These are phyloP conservation scores for Hymenochirus boettgeri DNA, from an alignment of 2,113 vertebrate genomes.

Conservation along the genomic window DNA sequence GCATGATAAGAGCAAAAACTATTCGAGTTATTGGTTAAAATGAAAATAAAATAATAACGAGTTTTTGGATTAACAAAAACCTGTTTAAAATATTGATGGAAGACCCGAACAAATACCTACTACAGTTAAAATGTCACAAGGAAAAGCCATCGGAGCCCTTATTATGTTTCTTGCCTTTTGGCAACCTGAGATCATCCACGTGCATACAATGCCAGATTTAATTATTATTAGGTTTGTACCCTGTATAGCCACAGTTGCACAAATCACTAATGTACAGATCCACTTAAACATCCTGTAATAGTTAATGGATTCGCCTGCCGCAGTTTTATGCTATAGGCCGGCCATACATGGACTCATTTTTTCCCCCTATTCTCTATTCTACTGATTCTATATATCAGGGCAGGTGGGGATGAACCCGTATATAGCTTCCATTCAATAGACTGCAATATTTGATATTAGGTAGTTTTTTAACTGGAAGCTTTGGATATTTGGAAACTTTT, in stretches of 20 bases:
- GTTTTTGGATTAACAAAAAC: neutral
- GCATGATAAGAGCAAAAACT: too few relatives aligned
- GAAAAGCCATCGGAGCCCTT: conserved; percentile 3
- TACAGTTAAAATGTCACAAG: conserved; percentile 16
- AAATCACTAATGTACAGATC: neutral
- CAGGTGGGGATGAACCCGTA: too few relatives aligned
- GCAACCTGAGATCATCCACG: conserved; percentile 2
- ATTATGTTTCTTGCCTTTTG: conserved; percentile 26
- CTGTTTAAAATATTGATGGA: neutral
- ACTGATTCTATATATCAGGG: too few relatives aligned
- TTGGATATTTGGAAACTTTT: too few relatives aligned
- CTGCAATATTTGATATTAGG: too few relatives aligned
- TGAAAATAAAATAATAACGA: neutral
- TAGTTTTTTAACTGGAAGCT: too few relatives aligned
- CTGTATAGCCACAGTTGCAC: neutral
- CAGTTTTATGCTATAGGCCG: too few relatives aligned
- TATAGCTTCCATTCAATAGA: too few relatives aligned
- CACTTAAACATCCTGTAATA: neutral
- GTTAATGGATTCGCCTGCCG: too few relatives aligned
- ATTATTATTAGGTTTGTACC: neutral
- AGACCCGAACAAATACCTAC: neutral
- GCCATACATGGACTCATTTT: too few relatives aligned
- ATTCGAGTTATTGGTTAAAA: neutral
- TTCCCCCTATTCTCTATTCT: too few relatives aligned
- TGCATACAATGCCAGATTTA: neutral